Conservation (phyloP, 2,797 vertebrate species). For the Phalanger gymnotis region DNA sequence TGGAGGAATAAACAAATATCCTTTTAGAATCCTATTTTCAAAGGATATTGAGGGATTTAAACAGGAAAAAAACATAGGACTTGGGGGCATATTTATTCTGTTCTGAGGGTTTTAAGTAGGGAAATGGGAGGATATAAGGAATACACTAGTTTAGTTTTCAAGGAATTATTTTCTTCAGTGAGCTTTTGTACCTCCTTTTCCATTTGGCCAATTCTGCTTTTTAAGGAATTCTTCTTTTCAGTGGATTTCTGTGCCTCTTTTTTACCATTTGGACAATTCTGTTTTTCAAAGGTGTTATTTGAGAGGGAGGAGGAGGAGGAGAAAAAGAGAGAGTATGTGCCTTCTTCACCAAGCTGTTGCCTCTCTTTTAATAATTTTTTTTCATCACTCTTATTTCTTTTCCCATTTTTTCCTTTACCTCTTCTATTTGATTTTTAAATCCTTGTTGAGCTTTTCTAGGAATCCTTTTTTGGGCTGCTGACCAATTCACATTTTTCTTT, state of each 20-base stretch:
- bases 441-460: background rate
- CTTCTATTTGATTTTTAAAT: background rate
- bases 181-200: background rate
- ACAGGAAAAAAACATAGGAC: background rate
- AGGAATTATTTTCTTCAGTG: background rate
- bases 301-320: too few relatives aligned
- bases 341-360: background rate
- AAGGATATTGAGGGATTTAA: background rate
- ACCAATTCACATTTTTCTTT: background rate
- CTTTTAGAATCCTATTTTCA: too few relatives aligned
- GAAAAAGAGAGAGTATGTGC: too few relatives aligned
- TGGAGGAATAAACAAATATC: background rate
- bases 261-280: too few relatives aligned
- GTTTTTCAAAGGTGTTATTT: too few relatives aligned
- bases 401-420: background rate
- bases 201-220: background rate
- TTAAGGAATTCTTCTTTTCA: background rate
- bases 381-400: background rate
- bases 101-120: background rate
- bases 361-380: background rate
- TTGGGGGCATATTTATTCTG: background rate
- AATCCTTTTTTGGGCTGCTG: background rate
- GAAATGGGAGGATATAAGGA: background rate
- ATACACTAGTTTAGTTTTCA: background rate
- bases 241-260: background rate